A percentile compares a stretch with the other conserved stretches of the same genome.
phyloP scores from a whole-genome alignment of 2,888 invertebrate species.

The Philereme vetulata region DNA sequence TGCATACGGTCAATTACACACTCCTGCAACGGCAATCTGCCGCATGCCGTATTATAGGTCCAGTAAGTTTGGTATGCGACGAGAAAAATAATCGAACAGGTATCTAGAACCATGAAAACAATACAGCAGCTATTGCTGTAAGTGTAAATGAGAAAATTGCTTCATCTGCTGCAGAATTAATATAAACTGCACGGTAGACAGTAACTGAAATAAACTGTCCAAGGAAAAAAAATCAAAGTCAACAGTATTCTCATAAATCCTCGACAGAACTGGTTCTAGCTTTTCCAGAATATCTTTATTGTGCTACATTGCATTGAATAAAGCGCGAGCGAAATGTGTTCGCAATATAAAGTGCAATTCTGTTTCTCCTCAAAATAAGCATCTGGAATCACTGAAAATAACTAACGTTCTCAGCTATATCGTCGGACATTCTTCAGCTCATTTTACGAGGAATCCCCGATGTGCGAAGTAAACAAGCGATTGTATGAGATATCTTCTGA shows the following conservation, averaged over 20 bases:
- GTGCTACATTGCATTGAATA: slow-evolving; percentile 32
- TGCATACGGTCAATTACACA: slow-evolving; percentile 77
- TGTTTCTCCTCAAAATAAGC: slow-evolving; percentile 44
- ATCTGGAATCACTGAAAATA: slow-evolving; percentile 60
- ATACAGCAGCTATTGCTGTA: slow-evolving; percentile 32
- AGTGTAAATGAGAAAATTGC: slow-evolving; percentile 31
- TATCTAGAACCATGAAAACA: slow-evolving; percentile 39
- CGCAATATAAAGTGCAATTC: slow-evolving; percentile 50
- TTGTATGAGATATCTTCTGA: slow-evolving; percentile 44
- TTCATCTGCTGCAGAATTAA: slow-evolving; percentile 13
- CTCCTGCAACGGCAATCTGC: slow-evolving; percentile 47
- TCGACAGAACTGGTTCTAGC: slow-evolving; percentile 38
- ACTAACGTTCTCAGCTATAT: slow-evolving; percentile 48
- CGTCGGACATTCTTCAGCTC: slow-evolving; percentile 50
- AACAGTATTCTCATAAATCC: slow-evolving; percentile 41
- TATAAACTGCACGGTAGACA: not conserved
- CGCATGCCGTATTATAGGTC: slow-evolving; percentile 22
- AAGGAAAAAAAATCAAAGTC: slow-evolving; percentile 39
- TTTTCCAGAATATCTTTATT: slow-evolving; percentile 45
- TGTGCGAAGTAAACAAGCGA: slow-evolving; percentile 50
- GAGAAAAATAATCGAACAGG: slow-evolving; percentile 41
- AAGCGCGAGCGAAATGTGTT: slow-evolving; percentile 42
- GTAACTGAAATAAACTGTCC: slow-evolving; percentile 3
- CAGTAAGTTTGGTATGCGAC: slow-evolving; percentile 29
- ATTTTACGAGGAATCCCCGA: slow-evolving; percentile 54